A percentile compares a stretch with the other conserved stretches of the same genome.
These are phyloP conservation scores for Callosobruchus maculatus DNA, from an alignment of 2,888 invertebrate genomes.

Conservation along the genomic window DNA sequence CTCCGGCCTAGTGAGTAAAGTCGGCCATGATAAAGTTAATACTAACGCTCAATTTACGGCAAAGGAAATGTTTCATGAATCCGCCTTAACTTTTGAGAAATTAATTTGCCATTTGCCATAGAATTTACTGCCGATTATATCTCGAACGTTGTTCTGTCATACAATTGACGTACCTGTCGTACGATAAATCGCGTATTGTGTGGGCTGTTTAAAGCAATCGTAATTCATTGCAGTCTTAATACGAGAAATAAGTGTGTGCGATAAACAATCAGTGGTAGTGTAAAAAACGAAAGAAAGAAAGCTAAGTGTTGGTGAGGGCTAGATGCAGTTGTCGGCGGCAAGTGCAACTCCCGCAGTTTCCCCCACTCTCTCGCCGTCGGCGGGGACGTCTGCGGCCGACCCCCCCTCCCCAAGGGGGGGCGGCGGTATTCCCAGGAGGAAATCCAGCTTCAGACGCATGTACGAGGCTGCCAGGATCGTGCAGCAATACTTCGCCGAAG, in stretches of 20 bases:
- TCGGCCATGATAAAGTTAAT: too few species aligned
- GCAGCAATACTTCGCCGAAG: slow-evolving; percentile 32
- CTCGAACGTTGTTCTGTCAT: too few species aligned
- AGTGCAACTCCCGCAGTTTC: not conserved
- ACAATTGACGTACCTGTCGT: too few species aligned
- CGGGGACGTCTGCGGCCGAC: not conserved
- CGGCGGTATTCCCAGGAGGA: slow-evolving; percentile 22
- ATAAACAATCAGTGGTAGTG: not conserved
- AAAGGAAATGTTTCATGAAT: too few species aligned
- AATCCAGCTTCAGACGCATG: slow-evolving; percentile 33
- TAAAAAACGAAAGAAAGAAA: not conserved
- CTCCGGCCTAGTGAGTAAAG: too few species aligned
- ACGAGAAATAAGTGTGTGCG: not conserved
- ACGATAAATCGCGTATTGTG: too few species aligned
- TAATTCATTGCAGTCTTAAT: not conserved
- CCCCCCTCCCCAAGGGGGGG: not conserved
- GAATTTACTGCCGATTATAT: too few species aligned
- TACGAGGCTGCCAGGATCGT: slow-evolving; percentile 31
- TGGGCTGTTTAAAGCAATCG: too few species aligned
- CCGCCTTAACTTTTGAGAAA: too few species aligned
- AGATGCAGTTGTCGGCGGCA: not conserved
- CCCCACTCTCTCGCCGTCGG: not conserved
- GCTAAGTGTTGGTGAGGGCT: not conserved
- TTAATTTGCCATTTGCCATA: too few species aligned
- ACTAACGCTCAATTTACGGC: too few species aligned